These are phyloP conservation scores for Odontothrips loti DNA, from an alignment of 2,888 invertebrate species.

Conservation along the genomic window DNA sequence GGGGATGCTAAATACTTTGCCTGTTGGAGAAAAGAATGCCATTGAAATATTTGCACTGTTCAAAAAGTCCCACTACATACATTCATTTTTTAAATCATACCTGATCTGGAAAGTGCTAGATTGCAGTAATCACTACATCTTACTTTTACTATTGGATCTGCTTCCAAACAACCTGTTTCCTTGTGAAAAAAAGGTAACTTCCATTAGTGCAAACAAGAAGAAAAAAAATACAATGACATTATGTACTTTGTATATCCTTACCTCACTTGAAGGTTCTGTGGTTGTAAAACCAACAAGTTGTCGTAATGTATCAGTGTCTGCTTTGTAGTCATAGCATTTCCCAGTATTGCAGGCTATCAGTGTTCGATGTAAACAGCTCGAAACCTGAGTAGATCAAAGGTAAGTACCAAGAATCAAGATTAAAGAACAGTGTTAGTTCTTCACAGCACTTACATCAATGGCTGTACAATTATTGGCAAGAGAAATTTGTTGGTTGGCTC, in stretches of 20 bases:
- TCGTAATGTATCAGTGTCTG: slow-evolving; percentile 35
- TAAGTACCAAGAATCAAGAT: not conserved
- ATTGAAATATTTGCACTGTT: not conserved
- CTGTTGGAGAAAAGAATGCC: slow-evolving; percentile 40
- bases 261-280: slow-evolving; percentile 31
- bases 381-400: slow-evolving; percentile 34
- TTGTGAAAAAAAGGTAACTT: not conserved
- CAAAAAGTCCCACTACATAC: not conserved
- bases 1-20: slow-evolving; percentile 61
- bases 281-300: slow-evolving; percentile 36
- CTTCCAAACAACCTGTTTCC: not conserved
- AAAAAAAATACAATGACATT: not conserved
- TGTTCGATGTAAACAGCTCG: slow-evolving; percentile 36
- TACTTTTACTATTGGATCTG: not conserved
- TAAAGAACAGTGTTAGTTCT: not conserved
- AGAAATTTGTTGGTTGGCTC: not conserved
- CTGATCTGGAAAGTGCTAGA: not conserved
- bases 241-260: not conserved
- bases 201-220: not conserved
- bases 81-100: not conserved
- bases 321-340: slow-evolving; percentile 38
- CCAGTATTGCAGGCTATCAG: slow-evolving; percentile 38
- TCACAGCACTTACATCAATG: not conserved
- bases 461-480: not conserved
- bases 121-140: not conserved